Conservation (phyloP, 2,113 vertebrate species). For the Helogale parvula region DNA sequence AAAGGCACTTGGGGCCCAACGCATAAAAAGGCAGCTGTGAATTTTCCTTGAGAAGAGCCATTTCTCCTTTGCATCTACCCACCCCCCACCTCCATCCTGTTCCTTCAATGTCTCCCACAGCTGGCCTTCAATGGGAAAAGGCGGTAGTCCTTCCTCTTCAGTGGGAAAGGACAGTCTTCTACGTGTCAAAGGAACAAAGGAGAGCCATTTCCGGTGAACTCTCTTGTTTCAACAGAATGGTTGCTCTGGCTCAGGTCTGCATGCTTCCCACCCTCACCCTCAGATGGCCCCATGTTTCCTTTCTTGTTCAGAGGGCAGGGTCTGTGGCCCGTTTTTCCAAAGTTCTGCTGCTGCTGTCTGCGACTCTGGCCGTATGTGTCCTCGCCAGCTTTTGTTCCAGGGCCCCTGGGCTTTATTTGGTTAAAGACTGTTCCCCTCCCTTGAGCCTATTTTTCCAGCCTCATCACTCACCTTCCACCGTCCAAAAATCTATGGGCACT, state of each 20-base stretch:
- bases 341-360: fast-evolving
- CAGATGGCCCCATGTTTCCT: not conserved
- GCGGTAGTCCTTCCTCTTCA: not conserved
- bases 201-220: not conserved
- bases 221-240: not conserved
- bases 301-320: not conserved
- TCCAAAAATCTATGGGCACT: not conserved
- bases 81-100: no score
- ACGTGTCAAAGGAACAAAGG: not conserved
- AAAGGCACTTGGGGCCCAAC: not conserved
- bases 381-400: not conserved
- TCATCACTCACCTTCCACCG: not conserved
- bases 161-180: not conserved
- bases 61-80: not conserved
- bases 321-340: not conserved
- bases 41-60: not conserved
- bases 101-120: not conserved
- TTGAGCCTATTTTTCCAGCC: not conserved
- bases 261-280: fast-evolving
- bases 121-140: not conserved
- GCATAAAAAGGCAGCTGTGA: not conserved
- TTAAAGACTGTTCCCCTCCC: not conserved
- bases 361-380: fast-evolving
- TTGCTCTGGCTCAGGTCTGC: not conserved
- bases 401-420: not conserved